Conservation (phyloP, 2,888 invertebrate species). For the Stictocephala bisonia region DNA sequence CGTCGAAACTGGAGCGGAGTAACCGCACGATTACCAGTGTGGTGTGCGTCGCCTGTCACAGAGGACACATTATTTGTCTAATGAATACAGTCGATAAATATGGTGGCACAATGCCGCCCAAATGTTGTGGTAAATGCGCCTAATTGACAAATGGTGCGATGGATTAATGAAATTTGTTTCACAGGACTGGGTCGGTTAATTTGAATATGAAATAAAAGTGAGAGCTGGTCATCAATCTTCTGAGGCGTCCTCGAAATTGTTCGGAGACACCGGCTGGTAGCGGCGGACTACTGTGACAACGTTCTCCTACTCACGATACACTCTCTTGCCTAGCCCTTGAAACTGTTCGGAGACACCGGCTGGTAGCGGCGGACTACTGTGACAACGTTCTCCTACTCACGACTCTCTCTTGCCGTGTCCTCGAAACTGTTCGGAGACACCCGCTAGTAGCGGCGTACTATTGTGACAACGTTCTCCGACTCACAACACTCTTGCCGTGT, state of each 20-base stretch:
- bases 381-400: too few relatives aligned
- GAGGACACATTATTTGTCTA: slow-evolving; percentile 32
- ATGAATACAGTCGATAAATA: slow-evolving; percentile 37
- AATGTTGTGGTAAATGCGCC: slow-evolving; percentile 37
- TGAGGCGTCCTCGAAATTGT: background rate
- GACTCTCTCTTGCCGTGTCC: background rate
- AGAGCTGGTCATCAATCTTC: slow-evolving; percentile 15
- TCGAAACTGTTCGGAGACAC: background rate
- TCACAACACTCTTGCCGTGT: background rate
- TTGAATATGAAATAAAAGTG: slow-evolving; percentile 36
- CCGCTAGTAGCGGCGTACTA: too few relatives aligned
- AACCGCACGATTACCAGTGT: too few relatives aligned
- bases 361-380: too few relatives aligned
- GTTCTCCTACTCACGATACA: too few relatives aligned
- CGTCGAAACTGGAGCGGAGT: too few relatives aligned
- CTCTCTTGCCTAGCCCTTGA: background rate
- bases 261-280: background rate
- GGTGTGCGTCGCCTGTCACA: too few relatives aligned
- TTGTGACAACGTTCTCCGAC: too few relatives aligned
- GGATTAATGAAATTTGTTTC: slow-evolving; percentile 47
- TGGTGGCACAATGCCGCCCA: slow-evolving; percentile 25
- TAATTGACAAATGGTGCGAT: slow-evolving; percentile 43
- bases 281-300: too few relatives aligned
- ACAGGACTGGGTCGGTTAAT: slow-evolving; percentile 23
- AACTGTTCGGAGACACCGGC: background rate